A percentile compares a stretch with the other conserved stretches of the same genome.
phyloP scores from a whole-genome alignment of 2,888 invertebrate genomes.

The Pantelozetes paolii region DNA sequence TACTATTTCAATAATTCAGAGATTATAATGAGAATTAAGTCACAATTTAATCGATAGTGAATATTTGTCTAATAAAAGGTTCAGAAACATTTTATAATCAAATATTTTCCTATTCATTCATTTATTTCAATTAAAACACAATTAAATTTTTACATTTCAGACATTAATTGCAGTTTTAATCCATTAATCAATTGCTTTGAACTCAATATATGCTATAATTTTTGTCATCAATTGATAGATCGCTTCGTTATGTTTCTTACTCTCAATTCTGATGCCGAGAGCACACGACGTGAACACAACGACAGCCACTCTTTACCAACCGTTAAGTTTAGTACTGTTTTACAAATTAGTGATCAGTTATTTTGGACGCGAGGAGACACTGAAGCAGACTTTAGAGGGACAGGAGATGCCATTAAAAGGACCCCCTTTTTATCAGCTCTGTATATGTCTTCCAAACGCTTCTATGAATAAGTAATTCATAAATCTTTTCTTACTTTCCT shows the following conservation, averaged over 20 bases:
- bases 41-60: too few species aligned
- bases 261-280: constrained; percentile 46
- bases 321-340: constrained; percentile 47
- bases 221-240: constrained; percentile 43
- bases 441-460: constrained; percentile 46
- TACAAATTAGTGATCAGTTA: constrained; percentile 47
- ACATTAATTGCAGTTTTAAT: too few species aligned
- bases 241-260: constrained; percentile 47
- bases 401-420: constrained; percentile 46
- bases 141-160: too few species aligned
- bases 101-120: too few species aligned
- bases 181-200: neutral
- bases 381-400: constrained; percentile 45
- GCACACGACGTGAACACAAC: constrained; percentile 43
- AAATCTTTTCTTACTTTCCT: neutral
- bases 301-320: constrained; percentile 45
- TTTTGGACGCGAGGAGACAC: constrained; percentile 45
- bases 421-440: constrained; percentile 47
- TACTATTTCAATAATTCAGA: too few species aligned
- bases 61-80: too few species aligned
- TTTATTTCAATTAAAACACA: too few species aligned
- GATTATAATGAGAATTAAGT: too few species aligned
- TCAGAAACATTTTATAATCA: too few species aligned
- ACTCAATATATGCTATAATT: neutral
- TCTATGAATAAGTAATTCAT: constrained; percentile 46